phyloP scores from a whole-genome alignment of 2,797 vertebrate species.

The Antrozous pallidus region DNA sequence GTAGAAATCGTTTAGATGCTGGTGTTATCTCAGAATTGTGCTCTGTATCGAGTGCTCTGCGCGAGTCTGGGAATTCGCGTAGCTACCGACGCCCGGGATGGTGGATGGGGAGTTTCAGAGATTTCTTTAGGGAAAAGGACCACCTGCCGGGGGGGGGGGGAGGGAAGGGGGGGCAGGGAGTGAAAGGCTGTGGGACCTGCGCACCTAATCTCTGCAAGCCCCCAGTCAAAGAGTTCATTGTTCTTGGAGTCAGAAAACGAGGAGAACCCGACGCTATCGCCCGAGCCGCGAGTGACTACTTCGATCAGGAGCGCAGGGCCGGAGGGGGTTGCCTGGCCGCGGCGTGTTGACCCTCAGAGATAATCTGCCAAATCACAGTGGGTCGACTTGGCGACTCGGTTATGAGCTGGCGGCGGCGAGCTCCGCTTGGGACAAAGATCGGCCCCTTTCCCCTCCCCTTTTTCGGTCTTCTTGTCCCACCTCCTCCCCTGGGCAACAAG shows the following conservation, averaged over 20 bases:
- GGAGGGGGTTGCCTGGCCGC: conserved; percentile 52
- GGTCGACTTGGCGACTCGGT: conserved; percentile 88
- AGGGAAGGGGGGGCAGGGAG: background rate
- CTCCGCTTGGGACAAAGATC: conserved; percentile 86
- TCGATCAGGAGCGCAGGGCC: conserved; percentile 84
- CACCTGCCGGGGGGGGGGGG: conserved; percentile 59
- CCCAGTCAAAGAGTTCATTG: conserved; percentile 77
- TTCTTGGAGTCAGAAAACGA: conserved; percentile 62
- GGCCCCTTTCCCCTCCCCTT: conserved; percentile 65
- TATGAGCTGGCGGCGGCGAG: conserved; percentile 81
- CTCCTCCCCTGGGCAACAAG: background rate
- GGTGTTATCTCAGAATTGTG: accelerated
- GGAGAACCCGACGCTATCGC: conserved; percentile 80
- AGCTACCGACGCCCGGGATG: background rate
- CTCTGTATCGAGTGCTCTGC: background rate
- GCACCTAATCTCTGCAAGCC: conserved; percentile 28
- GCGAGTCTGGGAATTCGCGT: background rate
- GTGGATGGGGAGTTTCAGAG: background rate
- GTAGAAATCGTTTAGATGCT: background rate
- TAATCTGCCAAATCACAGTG: conserved; percentile 81
- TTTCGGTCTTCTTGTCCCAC: background rate
- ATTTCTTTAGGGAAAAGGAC: conserved; percentile 71
- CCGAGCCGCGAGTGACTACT: conserved; percentile 79
- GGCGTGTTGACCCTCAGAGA: conserved; percentile 86
- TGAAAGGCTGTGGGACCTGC: background rate